Base-by-base conservation (phyloP, 1,140 invertebrate genomes). In the Idris sp. region DNA sequence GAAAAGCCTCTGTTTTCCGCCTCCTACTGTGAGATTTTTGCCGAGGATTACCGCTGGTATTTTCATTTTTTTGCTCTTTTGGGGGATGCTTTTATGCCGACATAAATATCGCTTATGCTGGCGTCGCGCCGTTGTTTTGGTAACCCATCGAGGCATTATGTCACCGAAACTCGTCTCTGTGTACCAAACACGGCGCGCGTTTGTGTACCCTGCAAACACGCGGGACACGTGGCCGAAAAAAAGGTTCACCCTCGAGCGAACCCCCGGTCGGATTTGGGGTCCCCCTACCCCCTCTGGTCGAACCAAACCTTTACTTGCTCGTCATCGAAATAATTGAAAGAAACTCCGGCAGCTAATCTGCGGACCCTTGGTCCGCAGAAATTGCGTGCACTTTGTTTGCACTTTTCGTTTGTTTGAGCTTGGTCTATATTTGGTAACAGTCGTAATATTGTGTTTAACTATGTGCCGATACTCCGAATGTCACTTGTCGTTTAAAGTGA, bases 81-180 rank as follows among this genome's bases (percentile, higher is more conserved):
- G 85, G 79, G 79, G 82, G 81, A 79, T 79, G 80, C 83, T 86
- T 86, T 73, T 86, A 83, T 85, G 84, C 82, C 83, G 85, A 86
- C 85, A 88, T 85, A 87, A 88, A 87, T 88, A 88, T 88, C 85
- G 86, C 80, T 87, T 86, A 85, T 87, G 82, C 78, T 67, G 81
- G 81, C 83, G 72, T 82, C 78, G 81, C 79, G 84, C 71, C 84
- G 81, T 79, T 86, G 85, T 87, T 87, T 86, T 88, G 85, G 84
- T 81, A 88, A 86, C 85, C 85, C 83, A 83, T 87, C 79, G 81
- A 81, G 86, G n/a, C 83, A 86, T 86, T 85, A 81, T 83, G 81
- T 79, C 77, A 77, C 76, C 54, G 75, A 76, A 76, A 78, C 75
- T 74, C 77, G 77, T n/a, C n/a, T n/a, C n/a, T 84, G 82, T 85